Conservation (phyloP, 2,888 invertebrate species). For the Aquatica leii region DNA sequence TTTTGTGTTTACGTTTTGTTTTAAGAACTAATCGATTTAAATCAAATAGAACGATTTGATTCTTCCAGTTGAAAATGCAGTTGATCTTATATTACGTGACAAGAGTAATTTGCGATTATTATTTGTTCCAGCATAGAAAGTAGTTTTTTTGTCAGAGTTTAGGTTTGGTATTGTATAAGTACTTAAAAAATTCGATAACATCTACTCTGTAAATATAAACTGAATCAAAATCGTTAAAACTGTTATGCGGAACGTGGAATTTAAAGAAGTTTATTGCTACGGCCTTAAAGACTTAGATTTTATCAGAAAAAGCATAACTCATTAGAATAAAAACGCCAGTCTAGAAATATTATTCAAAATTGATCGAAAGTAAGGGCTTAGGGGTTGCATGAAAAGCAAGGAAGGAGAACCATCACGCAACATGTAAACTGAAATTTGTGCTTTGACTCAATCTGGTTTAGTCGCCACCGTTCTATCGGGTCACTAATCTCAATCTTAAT, state of each 20-base stretch:
- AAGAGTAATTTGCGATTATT: too few relatives aligned
- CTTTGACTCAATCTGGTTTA: conserved; percentile 38
- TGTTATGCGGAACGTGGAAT: neutral
- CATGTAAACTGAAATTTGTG: conserved; percentile 39
- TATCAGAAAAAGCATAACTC: conserved; percentile 10
- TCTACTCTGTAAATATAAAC: too few relatives aligned
- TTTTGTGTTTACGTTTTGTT: too few relatives aligned
- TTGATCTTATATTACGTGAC: too few relatives aligned
- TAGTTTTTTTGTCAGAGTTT: too few relatives aligned
- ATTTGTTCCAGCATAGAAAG: too few relatives aligned
- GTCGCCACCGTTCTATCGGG: conserved; percentile 37
- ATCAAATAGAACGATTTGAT: too few relatives aligned
- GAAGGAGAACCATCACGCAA: conserved; percentile 46
- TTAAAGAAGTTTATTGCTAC: conserved; percentile 3
- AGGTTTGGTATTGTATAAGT: too few relatives aligned
- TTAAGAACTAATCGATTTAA: too few relatives aligned
- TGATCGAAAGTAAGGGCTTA: conserved; percentile 41
- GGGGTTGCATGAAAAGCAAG: conserved; percentile 45
- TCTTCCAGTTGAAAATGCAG: too few relatives aligned
- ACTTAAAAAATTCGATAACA: too few relatives aligned
- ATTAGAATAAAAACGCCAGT: conserved; percentile 14
- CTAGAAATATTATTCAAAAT: conserved; percentile 42
- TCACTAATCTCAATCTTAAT: conserved; percentile 18
- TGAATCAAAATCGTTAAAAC: too few relatives aligned
- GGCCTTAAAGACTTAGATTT: conserved; percentile 1